These are phyloP conservation scores for Solenopsis invicta DNA, from an alignment of 1,140 invertebrate genomes.

Conservation along the genomic window DNA sequence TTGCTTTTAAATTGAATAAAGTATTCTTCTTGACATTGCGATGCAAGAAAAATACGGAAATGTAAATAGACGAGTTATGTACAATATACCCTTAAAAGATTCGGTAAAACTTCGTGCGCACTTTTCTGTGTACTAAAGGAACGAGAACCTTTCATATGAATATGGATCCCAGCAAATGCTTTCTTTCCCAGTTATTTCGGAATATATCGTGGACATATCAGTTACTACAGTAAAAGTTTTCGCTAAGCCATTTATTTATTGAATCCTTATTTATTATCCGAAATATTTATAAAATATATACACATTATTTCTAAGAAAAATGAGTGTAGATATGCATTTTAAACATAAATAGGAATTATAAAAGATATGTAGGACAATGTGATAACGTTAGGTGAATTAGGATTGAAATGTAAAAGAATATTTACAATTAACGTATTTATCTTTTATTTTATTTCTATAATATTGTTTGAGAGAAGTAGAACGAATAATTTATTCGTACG, in stretches of 20 bases:
- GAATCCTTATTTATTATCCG: slow-evolving; percentile 28
- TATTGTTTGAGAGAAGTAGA: background rate
- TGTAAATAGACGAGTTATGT: slow-evolving; percentile 39
- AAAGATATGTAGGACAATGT: background rate
- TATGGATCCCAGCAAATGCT: background rate
- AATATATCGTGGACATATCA: slow-evolving; percentile 24
- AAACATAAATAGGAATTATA: slow-evolving; percentile 24
- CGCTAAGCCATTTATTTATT: background rate
- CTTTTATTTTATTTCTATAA: slow-evolving; percentile 10
- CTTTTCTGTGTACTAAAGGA: slow-evolving; percentile 4
- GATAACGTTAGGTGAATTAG: background rate
- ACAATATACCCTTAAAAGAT: slow-evolving; percentile 31
- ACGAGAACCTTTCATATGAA: slow-evolving; percentile 19
- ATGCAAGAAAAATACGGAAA: slow-evolving; percentile 29
- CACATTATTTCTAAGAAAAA: background rate
- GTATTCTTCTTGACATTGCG: slow-evolving; percentile 2
- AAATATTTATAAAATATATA: slow-evolving; percentile 18
- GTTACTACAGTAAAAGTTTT: slow-evolving; percentile 19
- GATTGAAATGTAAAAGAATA: background rate
- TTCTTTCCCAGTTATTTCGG: slow-evolving; percentile 38
- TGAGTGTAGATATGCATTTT: background rate
- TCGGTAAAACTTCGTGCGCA: slow-evolving; percentile 12
- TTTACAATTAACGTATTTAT: background rate
- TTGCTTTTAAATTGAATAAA: slow-evolving; percentile 55
- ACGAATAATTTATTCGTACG: background rate